These are phyloP conservation scores for Alsophila aescularia DNA, from an alignment of 2,888 invertebrate species.

Conservation along the genomic window DNA sequence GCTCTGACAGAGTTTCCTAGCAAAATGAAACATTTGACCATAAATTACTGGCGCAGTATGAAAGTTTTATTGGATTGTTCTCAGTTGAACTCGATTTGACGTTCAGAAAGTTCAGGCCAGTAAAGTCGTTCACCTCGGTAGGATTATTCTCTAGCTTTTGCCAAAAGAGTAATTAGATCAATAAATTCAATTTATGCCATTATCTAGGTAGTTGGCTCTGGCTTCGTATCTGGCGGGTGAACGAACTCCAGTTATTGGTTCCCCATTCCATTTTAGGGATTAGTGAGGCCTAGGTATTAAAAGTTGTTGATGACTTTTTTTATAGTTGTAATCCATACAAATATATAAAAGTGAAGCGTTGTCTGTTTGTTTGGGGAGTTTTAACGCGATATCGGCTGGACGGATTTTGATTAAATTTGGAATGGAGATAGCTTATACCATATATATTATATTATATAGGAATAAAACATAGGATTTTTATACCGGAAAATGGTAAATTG, in stretches of 20 bases:
- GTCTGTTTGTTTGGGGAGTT: too few species aligned
- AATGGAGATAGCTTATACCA: too few species aligned
- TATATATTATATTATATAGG: neutral
- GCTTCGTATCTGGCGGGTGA: conserved; percentile 2
- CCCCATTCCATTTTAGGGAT: neutral
- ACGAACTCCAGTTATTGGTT: conserved; percentile 4
- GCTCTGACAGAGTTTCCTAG: conserved; percentile 7
- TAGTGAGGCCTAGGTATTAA: neutral
- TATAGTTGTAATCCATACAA: too few species aligned
- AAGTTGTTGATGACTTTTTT: neutral
- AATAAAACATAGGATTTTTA: too few species aligned
- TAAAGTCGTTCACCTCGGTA: conserved; percentile 25
- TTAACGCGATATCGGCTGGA: too few species aligned
- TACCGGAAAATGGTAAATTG: too few species aligned
- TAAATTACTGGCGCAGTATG: conserved; percentile 30
- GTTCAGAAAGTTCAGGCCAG: conserved; percentile 12
- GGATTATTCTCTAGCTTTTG: conserved; percentile 18
- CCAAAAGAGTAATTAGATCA: conserved; percentile 28
- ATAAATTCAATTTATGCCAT: conserved; percentile 27
- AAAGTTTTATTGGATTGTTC: conserved; percentile 30
- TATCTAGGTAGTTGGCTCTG: conserved; percentile 12
- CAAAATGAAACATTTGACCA: conserved; percentile 24
- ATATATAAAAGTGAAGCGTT: too few species aligned
- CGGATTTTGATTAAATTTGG: too few species aligned
- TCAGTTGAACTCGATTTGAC: conserved; percentile 23